These are phyloP conservation scores for Acipenser oxyrinchus DNA, from an alignment of 2,797 vertebrate species.

Conservation along the genomic window DNA sequence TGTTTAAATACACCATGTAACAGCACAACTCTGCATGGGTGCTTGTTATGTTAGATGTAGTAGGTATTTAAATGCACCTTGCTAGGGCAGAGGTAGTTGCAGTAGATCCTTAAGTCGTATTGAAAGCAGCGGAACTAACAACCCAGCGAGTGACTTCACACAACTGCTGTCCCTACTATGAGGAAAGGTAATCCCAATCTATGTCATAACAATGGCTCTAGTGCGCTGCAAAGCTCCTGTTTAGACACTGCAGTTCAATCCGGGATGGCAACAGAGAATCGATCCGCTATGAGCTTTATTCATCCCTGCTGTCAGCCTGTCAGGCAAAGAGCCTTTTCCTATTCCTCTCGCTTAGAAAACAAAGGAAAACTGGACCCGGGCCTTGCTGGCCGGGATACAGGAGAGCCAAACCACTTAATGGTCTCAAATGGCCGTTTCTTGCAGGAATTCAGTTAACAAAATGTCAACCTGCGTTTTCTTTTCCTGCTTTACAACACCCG, in stretches of 20 bases:
- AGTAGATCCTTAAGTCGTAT: not conserved
- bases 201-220: not conserved
- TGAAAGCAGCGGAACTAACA: too few relatives aligned
- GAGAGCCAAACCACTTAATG: slow-evolving; percentile 38
- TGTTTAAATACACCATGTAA: too few relatives aligned
- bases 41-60: too few relatives aligned
- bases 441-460: slow-evolving; percentile 34
- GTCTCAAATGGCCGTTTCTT: slow-evolving; percentile 46
- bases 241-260: slow-evolving; percentile 10
- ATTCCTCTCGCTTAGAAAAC: not conserved
- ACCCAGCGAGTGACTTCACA: not conserved
- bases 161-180: not conserved
- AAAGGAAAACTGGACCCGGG: not conserved
- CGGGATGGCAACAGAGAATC: slow-evolving; percentile 4
- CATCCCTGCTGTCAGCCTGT: slow-evolving; percentile 9
- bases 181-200: slow-evolving; percentile 5
- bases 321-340: not conserved
- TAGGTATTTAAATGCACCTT: not conserved
- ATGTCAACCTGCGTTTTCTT: slow-evolving; percentile 29
- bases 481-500: slow-evolving; percentile 31
- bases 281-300: slow-evolving; percentile 8
- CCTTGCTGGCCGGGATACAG: slow-evolving; percentile 32
- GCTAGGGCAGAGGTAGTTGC: not conserved
- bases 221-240: not conserved
- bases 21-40: too few relatives aligned